Evolutionary conservation across 2,113 vertebrate genomes (phyloP).

Genomic region (Phaetusa simplex): DNA sequence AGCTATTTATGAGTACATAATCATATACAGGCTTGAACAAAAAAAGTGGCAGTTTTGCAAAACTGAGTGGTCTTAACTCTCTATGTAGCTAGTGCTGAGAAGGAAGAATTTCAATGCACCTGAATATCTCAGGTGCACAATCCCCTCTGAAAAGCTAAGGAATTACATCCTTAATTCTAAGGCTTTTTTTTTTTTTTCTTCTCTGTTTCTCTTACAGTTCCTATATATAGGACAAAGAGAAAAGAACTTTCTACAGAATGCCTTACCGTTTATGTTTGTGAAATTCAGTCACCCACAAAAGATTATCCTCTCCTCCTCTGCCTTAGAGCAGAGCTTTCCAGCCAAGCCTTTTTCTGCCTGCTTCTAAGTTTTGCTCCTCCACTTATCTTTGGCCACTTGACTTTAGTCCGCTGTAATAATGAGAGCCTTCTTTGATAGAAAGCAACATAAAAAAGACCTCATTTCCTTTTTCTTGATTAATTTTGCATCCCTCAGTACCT

Average conservation of each 20-base stretch:
- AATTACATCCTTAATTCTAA: background rate
- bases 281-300: background rate
- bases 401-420: background rate
- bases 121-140: background rate
- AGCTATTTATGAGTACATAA: background rate
- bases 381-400: background rate
- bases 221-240: background rate
- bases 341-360: background rate
- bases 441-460: background rate
- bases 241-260: background rate
- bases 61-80: background rate
- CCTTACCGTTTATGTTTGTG: background rate
- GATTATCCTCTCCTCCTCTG: background rate
- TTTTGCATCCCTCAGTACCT: constrained; percentile 43
- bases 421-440: constrained; percentile 14
- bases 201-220: background rate
- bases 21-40: background rate
- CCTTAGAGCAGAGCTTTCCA: background rate
- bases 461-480: constrained; percentile 55
- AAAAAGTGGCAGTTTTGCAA: background rate
- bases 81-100: background rate
- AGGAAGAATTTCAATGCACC: background rate
- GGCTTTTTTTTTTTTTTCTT: background rate
- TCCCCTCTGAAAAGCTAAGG: background rate
- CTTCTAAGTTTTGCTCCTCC: background rate